Base-by-base conservation (phyloP, 2,888 invertebrate species). In the Clivina fossor region DNA sequence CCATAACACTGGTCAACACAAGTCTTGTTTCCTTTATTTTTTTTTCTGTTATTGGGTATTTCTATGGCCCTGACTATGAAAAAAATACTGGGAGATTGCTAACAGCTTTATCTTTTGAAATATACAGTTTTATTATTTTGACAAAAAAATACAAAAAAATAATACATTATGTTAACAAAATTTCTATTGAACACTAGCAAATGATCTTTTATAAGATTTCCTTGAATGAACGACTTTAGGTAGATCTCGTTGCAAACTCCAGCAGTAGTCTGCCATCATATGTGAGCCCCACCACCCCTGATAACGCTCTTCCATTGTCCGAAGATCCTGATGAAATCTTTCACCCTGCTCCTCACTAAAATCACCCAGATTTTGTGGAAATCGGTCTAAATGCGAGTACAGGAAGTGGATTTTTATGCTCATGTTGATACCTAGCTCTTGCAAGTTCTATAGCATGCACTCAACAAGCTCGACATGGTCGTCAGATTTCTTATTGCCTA, bases 251-350 rank as follows among this genome's bases (percentile, higher is more conserved):
- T 61, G 49, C 18, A 68, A 26, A 19, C 35, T 61, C 66, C 65
- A 69, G 56, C 68, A 68, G 60, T 65, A 70, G 53, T 69, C 69
- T 4, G 65, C 69, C 59, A 69, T 61, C 68, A 70, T 71, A 46
- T 58, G 60, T 24, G 57, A 35, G 59, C 63, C 61, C 63, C 65
- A 66, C 49, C 56, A 59, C 26, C 67, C 67, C 61, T 70, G 68
- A 58, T 69, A 69, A 7, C 66, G 60, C 24, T 60, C 59, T 59
- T 71, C 69, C 60, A 69, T 68, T 13, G 58, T 59, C 28, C 59
- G 62, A 24, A 70, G 65, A 49, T 71, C 70, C 56, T 70, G 70
- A 58, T 71, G 71, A 54, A 71, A 72, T 16, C 70, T 58, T 63
- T 71, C 69, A 19, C 68, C 66, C 24, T 71, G 71, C 54, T 71